Base-by-base conservation (phyloP, 2,113 vertebrate species). In the Strix uralensis region DNA sequence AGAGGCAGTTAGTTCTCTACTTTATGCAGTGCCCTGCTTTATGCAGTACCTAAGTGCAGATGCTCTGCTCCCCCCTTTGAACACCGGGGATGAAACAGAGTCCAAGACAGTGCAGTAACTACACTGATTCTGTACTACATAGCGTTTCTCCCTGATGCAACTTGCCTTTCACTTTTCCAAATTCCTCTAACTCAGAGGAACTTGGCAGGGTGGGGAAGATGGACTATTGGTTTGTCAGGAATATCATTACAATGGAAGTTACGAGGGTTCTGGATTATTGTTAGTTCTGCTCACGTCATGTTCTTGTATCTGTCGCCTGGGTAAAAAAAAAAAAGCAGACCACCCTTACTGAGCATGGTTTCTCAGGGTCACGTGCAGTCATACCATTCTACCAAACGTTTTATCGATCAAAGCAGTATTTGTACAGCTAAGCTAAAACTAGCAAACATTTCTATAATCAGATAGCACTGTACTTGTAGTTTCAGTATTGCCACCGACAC, bases 161-260 rank as follows among this genome's bases (percentile, higher is more conserved):
- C n/a, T 65, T 30, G 55, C 32, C 61, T 62, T 57, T 40, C 18
- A 26, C 32, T 57, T 38, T 29, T n/a, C 38, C 32, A 87, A 19
- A 20, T 34, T 58, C 38, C 17, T 40, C 42, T n/a, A 18, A 21
- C n/a, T 32, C 11, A 36, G n/a, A 42, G 30, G 14, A 58, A 55
- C 15, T 7, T 44, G 27, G 9, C 2, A 14, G 26, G 4, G 25
- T 1, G 5, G 38, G 10, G 27, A n/a, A 47, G 38, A 29, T 6
- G 4, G 18, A 26, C 17, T 66, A 36, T 7, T 66, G 30, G 25
- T 55, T 40, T 46, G 19, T 54, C 79, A 82, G 52, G 51, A 79
- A 4, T 18, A 17, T 47, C 29, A 65, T 42, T 13, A 46, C 25
- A 47, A 29, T 11, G 15, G 59, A 36, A 70, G 34, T 54, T 5